Conservation (phyloP, 1,140 invertebrate genomes). For the Neodiprion virginianus region DNA sequence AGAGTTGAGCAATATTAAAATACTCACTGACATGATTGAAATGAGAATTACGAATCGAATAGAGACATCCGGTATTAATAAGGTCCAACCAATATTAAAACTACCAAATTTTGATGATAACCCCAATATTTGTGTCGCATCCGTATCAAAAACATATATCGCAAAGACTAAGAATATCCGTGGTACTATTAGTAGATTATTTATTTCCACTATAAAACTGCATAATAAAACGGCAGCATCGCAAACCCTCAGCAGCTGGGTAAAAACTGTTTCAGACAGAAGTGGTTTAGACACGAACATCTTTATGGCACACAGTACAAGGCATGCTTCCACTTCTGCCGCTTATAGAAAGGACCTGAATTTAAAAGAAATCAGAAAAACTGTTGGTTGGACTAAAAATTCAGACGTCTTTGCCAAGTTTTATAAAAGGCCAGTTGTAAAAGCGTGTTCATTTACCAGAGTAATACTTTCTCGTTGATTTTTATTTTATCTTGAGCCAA, state of each 20-base stretch:
- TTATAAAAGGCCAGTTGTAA: slow-evolving; percentile 28
- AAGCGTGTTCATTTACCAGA: not conserved
- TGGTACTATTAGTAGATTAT: not conserved
- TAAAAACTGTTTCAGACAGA: not conserved
- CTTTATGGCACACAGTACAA: not conserved
- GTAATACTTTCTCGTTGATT: not conserved
- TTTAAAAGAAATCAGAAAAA: slow-evolving; percentile 34
- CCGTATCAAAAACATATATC: slow-evolving; percentile 15
- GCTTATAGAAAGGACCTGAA: slow-evolving; percentile 25
- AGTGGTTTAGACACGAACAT: slow-evolving; percentile 12
- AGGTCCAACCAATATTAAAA: slow-evolving; percentile 21
- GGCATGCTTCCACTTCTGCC: slow-evolving; percentile 6
- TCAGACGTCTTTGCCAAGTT: slow-evolving; percentile 39
- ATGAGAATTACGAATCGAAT: slow-evolving; percentile 28
- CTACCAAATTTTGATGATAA: slow-evolving; percentile 21
- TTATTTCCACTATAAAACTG: not conserved
- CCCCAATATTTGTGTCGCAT: slow-evolving; percentile 23
- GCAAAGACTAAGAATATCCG: slow-evolving; percentile 12
- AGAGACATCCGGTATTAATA: slow-evolving; percentile 19
- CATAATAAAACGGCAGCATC: slow-evolving; percentile 2
- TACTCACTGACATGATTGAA: slow-evolving; percentile 16
- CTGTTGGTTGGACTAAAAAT: slow-evolving; percentile 37
- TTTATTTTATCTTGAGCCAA: no score
- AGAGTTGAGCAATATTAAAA: slow-evolving; percentile 28
- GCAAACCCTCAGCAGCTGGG: slow-evolving; percentile 4